phyloP scores from a whole-genome alignment of 30 jellyfish, hydroid and myxozoan genomes.

The Turritopsis dohrnii region DNA sequence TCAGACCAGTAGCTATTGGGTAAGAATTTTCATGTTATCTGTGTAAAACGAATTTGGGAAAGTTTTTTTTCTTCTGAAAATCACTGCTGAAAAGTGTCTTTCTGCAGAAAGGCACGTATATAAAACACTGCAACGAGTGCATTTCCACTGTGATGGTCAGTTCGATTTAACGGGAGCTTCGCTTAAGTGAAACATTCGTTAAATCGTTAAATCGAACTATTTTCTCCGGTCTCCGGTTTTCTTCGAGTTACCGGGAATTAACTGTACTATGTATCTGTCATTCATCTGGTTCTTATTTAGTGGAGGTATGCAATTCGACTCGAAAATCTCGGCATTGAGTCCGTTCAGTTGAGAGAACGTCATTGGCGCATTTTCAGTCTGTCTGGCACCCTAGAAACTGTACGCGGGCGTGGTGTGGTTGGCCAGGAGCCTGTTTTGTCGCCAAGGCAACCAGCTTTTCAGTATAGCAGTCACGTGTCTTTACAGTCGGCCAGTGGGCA shows the following conservation, averaged over 20 bases:
- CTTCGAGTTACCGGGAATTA: neutral
- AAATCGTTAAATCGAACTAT: no score
- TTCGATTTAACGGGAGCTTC: no score
- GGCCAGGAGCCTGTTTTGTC: conserved; percentile 96
- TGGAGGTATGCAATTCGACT: conserved; percentile 88
- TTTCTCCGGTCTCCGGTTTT: no score
- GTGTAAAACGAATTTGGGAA: no score
- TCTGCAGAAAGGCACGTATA: no score
- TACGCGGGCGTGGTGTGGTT: conserved; percentile 92
- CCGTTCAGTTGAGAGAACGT: conserved; percentile 83
- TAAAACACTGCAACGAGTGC: no score
- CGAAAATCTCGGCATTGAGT: conserved; percentile 76
- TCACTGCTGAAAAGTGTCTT: no score
- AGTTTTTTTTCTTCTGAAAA: no score
- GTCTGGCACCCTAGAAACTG: conserved; percentile 93
- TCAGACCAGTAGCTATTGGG: conserved; percentile 86
- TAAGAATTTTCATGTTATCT: conserved; percentile 16
- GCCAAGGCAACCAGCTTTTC: conserved; percentile 89
- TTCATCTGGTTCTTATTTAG: conserved; percentile 35
- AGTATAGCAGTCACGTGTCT: conserved; percentile 94
- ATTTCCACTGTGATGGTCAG: neutral
- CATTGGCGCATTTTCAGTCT: conserved; percentile 90
- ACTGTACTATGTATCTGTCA: neutral
- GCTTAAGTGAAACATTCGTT: no score
- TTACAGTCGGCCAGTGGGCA: conserved; percentile 97